A percentile compares a stretch with the other conserved stretches of the same genome.
These are phyloP conservation scores for Uropsilus gracilis DNA, from an alignment of 2,113 vertebrate species.

Conservation along the genomic window DNA sequence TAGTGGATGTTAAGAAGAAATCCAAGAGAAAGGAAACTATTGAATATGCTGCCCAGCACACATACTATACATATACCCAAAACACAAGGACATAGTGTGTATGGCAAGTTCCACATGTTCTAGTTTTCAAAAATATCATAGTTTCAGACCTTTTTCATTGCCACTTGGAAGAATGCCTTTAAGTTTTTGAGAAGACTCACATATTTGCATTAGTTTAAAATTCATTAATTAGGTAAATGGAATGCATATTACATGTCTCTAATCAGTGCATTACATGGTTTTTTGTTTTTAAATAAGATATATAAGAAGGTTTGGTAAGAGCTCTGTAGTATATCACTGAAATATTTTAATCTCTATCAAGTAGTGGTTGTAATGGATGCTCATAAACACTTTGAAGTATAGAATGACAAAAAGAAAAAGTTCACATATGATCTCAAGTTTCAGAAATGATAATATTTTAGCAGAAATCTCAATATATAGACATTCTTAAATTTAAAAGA, in stretches of 20 bases:
- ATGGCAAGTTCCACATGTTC: neutral
- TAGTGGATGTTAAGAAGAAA: neutral
- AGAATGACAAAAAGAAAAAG: neutral
- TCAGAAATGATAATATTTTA: neutral
- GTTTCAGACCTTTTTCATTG: neutral
- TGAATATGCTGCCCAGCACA: neutral
- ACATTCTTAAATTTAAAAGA: neutral
- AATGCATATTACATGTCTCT: neutral
- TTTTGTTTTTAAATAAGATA: neutral
- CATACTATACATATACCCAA: neutral
- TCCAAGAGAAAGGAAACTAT: neutral
- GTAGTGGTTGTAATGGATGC: neutral
- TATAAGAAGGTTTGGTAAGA: neutral
- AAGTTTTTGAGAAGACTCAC: neutral
- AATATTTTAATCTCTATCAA: neutral
- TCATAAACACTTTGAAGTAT: neutral
- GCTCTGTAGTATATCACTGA: neutral
- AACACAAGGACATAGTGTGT: neutral
- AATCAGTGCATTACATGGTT: neutral
- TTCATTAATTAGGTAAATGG: neutral
- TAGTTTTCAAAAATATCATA: neutral
- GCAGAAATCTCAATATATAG: neutral
- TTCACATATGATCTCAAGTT: neutral
- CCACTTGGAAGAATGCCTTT: neutral
- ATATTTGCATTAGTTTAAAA: neutral